A percentile compares a stretch with the other conserved stretches of the same genome.
Evolutionary conservation across 2,797 vertebrate genomes (phyloP).

Genomic region (Artibeus jamaicensis): DNA sequence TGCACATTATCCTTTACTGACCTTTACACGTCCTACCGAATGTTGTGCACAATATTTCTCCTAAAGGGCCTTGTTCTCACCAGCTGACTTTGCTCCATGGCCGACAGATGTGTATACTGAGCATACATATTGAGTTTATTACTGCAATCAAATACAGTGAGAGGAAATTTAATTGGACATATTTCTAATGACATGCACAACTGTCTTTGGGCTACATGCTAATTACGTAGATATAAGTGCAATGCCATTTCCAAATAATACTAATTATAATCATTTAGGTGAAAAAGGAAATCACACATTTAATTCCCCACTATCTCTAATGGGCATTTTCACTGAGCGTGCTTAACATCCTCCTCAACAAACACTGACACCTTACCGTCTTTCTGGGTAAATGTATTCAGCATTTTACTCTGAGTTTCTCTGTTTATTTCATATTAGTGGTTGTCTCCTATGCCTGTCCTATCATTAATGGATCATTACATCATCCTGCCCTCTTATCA

Average conservation of each 20-base stretch:
- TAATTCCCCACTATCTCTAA: neutral
- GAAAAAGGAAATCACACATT: conserved; percentile 25
- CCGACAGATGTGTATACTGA: neutral
- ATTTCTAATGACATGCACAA: conserved; percentile 35
- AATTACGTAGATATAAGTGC: conserved; percentile 37
- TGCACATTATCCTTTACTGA: neutral
- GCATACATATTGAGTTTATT: conserved; percentile 21
- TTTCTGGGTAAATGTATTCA: neutral
- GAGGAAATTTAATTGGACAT: conserved; percentile 44
- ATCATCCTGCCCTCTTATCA: neutral
- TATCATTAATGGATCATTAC: neutral
- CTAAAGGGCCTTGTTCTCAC: neutral
- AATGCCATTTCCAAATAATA: conserved; percentile 52
- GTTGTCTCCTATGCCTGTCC: neutral
- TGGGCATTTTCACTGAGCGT: neutral
- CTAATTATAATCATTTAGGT: conserved; percentile 43
- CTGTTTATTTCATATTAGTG: neutral
- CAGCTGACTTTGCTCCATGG: neutral
- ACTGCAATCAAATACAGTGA: conserved; percentile 24
- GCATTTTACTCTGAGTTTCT: neutral
- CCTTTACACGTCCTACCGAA: neutral
- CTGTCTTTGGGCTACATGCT: conserved; percentile 31
- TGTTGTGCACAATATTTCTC: neutral
- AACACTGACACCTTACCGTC: neutral
- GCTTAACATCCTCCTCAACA: neutral